Conservation (phyloP, 2,113 vertebrate genomes). For the Empidonax alnorum region DNA sequence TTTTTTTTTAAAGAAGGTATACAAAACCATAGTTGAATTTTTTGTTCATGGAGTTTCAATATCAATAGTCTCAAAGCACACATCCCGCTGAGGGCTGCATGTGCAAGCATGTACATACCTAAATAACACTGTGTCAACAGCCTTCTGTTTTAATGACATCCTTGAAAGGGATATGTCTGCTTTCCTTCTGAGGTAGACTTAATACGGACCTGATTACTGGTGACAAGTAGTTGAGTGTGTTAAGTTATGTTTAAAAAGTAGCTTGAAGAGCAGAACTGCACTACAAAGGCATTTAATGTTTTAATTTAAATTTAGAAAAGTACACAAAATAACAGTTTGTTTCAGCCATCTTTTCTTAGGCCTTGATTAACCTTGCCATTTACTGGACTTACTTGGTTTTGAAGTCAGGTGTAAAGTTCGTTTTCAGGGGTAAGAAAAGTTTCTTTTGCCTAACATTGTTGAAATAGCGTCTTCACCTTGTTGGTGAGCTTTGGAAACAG, state of each 20-base stretch:
- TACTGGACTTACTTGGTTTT: neutral
- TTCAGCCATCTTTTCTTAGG: neutral
- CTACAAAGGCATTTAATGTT: neutral
- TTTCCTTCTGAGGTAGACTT: neutral
- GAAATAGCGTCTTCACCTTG: neutral
- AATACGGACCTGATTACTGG: neutral
- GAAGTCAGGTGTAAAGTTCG: neutral
- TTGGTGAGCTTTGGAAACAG: neutral
- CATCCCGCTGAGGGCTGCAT: neutral
- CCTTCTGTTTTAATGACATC: neutral
- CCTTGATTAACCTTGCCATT: neutral
- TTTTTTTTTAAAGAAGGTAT: accelerated
- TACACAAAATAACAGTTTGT: neutral
- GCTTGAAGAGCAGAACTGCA: neutral
- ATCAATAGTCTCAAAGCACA: neutral
- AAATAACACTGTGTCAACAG: neutral
- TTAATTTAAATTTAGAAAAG: neutral
- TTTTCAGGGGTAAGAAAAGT: neutral
- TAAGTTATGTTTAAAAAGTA: neutral
- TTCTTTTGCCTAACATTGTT: neutral
- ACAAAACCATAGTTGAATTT: neutral
- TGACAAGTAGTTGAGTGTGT: neutral
- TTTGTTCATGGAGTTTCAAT: neutral
- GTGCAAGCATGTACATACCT: neutral
- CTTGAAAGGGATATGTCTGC: neutral